Evolutionary conservation across 2,797 vertebrate genomes (phyloP).

Genomic region (Martes flavigula): DNA sequence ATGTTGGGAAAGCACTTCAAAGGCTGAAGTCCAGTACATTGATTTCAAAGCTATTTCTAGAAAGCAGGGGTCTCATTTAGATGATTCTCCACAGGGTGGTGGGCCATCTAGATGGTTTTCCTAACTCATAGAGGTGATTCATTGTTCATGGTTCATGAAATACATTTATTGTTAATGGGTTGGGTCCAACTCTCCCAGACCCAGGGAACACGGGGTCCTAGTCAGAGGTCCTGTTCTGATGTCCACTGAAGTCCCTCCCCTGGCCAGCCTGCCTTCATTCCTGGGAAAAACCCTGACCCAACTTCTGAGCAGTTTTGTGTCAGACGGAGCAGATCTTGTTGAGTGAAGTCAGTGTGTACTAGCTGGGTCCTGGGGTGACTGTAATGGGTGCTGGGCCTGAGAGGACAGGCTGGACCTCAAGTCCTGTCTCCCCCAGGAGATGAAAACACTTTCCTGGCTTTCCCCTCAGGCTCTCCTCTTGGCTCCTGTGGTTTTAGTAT

Average conservation of each 20-base stretch:
- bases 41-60: slow-evolving; percentile 79
- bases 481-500: neutral
- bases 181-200: too few species aligned
- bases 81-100: neutral
- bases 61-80: neutral
- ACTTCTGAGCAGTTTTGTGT: fast-evolving
- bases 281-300: neutral
- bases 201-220: too few species aligned
- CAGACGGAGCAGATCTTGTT: neutral
- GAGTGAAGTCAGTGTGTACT: fast-evolving
- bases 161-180: too few species aligned
- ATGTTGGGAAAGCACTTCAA: slow-evolving; percentile 75
- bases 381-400: neutral
- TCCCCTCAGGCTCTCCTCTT: neutral
- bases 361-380: too few species aligned
- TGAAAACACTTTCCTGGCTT: neutral
- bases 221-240: too few species aligned
- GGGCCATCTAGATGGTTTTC: too few species aligned
- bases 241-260: neutral
- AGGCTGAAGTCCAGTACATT: slow-evolving; percentile 80
- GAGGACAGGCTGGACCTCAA: neutral
- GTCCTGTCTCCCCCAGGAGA: neutral
- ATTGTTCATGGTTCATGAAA: too few species aligned
- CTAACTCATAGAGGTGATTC: too few species aligned
- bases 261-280: neutral